phyloP scores from a whole-genome alignment of 1,140 invertebrate genomes.

The Psix sp. region DNA sequence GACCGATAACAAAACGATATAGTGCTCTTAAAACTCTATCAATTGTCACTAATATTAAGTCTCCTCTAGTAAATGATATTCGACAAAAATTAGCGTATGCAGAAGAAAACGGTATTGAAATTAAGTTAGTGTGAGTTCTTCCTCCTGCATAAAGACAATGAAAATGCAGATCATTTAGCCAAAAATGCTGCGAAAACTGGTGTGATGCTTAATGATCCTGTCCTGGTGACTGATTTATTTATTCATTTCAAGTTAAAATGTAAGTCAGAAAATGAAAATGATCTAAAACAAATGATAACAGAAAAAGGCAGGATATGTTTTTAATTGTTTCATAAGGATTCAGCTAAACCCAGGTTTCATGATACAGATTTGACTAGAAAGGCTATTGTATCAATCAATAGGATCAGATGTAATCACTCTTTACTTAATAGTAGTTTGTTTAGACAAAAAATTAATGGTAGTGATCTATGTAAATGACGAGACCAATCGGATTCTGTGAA shows the following conservation, averaged over 20 bases:
- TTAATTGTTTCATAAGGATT: constrained; percentile 8
- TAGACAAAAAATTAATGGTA: not conserved
- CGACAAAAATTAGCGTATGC: constrained; percentile 9
- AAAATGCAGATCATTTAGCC: constrained; percentile 10
- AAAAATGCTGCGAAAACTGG: constrained; percentile 11
- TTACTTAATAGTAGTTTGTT: not conserved
- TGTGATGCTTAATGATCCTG: not conserved
- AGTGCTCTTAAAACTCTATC: constrained; percentile 5
- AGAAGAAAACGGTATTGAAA: not conserved
- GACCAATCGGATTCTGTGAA: not conserved
- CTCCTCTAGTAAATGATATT: constrained; percentile 1
- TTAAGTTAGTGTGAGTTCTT: constrained; percentile 21
- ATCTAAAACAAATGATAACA: not conserved
- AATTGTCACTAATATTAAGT: constrained; percentile 4
- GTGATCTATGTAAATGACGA: not conserved
- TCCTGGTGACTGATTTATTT: constrained; percentile 15
- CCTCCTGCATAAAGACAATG: constrained; percentile 21
- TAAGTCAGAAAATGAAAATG: constrained; percentile 7
- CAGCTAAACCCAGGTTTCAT: constrained; percentile 5
- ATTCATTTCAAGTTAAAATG: not conserved
- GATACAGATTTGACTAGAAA: not conserved
- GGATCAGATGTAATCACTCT: not conserved
- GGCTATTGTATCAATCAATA: constrained; percentile 3
- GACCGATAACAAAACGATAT: constrained; percentile 8
- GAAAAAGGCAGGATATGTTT: constrained; percentile 7